phyloP scores from a whole-genome alignment of 2,113 vertebrate species.

The Hippocampus zosterae region DNA sequence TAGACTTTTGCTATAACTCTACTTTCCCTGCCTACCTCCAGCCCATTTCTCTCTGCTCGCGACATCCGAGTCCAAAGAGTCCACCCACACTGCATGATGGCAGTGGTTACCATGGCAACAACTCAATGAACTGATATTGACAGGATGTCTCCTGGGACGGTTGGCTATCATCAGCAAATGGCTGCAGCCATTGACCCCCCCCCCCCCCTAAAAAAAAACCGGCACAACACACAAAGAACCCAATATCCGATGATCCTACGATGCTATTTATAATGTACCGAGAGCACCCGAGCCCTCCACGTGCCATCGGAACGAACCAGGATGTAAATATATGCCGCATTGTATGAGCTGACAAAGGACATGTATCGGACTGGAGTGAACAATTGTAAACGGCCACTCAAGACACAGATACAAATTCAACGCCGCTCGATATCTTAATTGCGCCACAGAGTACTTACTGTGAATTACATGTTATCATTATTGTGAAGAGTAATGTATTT shows the following conservation, averaged over 20 bases:
- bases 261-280: neutral
- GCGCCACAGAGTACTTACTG: slow-evolving; percentile 66
- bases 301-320: slow-evolving; percentile 57
- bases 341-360: slow-evolving; percentile 55
- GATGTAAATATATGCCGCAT: slow-evolving; percentile 66
- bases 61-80: neutral
- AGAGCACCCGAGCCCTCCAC: neutral
- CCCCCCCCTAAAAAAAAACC: no score
- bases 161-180: neutral
- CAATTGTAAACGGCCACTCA: slow-evolving; percentile 31
- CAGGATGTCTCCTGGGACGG: neutral
- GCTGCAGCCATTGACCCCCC: neutral
- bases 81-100: neutral
- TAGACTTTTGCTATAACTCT: neutral
- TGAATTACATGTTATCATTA: slow-evolving; percentile 61
- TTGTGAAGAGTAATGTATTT: slow-evolving; percentile 65
- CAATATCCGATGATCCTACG: neutral
- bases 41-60: neutral
- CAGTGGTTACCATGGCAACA: neutral
- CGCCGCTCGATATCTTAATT: neutral
- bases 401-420: neutral
- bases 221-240: neutral
- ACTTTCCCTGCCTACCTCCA: neutral
- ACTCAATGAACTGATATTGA: neutral
- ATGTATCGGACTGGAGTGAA: slow-evolving; percentile 50